Evolutionary conservation across 2,797 vertebrate species (phyloP).

Genomic region (Artibeus jamaicensis): DNA sequence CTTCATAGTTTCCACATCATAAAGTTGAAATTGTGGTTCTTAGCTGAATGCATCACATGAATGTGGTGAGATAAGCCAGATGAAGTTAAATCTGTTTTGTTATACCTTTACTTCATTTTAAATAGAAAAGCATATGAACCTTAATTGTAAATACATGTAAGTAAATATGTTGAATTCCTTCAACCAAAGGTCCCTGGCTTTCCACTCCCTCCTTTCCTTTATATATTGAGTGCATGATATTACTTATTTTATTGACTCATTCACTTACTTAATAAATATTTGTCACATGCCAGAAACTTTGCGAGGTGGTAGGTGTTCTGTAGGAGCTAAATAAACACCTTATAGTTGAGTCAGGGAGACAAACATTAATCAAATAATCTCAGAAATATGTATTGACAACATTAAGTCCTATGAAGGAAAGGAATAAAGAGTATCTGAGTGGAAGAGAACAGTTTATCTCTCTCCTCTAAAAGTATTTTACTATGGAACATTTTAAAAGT

Average conservation of each 20-base stretch:
- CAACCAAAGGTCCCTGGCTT: background rate
- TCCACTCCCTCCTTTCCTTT: background rate
- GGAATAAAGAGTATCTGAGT: background rate
- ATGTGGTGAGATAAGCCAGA: background rate
- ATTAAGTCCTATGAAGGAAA: background rate
- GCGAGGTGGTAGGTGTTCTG: background rate
- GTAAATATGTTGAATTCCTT: background rate
- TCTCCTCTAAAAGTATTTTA: constrained; percentile 13
- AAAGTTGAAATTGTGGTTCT: background rate
- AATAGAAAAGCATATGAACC: constrained; percentile 12
- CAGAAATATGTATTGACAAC: background rate
- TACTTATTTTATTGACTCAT: background rate
- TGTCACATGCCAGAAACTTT: background rate
- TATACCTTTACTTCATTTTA: constrained; percentile 5
- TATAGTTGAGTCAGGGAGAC: background rate
- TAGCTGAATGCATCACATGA: background rate
- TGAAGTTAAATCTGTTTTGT: constrained; percentile 28
- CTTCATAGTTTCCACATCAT: background rate
- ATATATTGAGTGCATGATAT: background rate
- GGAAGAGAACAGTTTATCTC: background rate
- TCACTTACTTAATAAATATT: constrained; percentile 33
- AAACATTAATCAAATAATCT: constrained; percentile 1
- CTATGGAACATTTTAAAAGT: background rate
- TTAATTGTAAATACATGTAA: background rate
- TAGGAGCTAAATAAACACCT: background rate